Evolutionary conservation across 2,888 invertebrate species (phyloP), one percentile per base, ranked within the genome.

Genomic region (Netelia fuscicornis): DNA sequence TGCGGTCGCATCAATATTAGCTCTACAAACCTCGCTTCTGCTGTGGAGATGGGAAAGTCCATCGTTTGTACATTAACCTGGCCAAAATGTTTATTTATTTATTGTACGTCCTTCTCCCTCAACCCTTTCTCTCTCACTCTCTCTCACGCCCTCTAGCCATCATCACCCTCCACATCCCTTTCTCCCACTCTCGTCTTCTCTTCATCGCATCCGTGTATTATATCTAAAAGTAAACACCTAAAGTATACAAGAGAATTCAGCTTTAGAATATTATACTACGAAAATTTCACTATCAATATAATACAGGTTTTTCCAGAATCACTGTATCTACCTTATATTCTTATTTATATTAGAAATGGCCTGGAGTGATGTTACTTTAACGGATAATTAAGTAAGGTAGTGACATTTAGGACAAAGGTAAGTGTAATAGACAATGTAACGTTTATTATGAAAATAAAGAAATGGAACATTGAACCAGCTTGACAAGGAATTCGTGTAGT

Each of bases 1-100:
- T 64, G 70, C 48, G 79, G 64, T 79, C 54, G 62, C 74, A 70
- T 75, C 83, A 83, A 83, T 83, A 75, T 83, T 83, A 65, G 58
- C 79, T 83, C 54, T 68, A 56, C 68, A 79, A 83, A 75, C 83
- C 71, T 65, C 30, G 44, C 17, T 37, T 70, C n/a, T 20, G 10
- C 52, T 30, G 25, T 44, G 37, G 67, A 65, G 67, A 44, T 72
- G 78, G 68, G 42, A 75, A 70, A 44, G 75, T 70, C n/a, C 30
- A 25, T 17, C 67, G 56, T 56, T 65, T 44, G 56, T 75, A 11
- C 74, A 68, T 83, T 70, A 81, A 70, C 76, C 25, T 44, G 54
- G 52, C 56, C 44, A 56, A 58, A 54, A 60, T 71, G 30, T 71
- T 71, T 64, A 64, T 81, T 70, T 71, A 76, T 65, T 64, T 65